Evolutionary conservation across 35 echinoderm and acorn worm species (phyloP), one percentile per base, ranked within the genome.

Genomic region (Lytechinus pictus): DNA sequence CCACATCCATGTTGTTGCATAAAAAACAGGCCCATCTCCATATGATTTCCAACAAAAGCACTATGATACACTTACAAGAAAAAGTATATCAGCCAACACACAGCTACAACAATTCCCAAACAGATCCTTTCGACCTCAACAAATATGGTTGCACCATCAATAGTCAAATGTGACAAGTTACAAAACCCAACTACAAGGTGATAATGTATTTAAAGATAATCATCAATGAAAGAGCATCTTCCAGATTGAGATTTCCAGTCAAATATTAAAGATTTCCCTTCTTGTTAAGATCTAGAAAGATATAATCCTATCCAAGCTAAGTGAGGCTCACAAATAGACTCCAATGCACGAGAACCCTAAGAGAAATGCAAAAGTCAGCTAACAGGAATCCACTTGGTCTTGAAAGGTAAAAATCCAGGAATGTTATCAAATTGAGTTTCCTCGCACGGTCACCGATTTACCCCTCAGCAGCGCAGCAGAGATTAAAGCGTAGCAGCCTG

Each of bases 401-500:
- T 19, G 66, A 79, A 16, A 79, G 66, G 66, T 24, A 79, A 79
- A 79, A 79, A 79, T 24, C 66, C 66, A 79, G 66, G 66, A 79
- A 79, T 79, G 66, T 79, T 79, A 79, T 79, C 66, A 79, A 79
- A 79, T 79, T 79, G 16, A 79, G 66, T 24, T 79, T 79, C 66
- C 66, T 79, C 19, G 6, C 66, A 79, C 16, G 66, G 21, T 24
- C 66, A 79, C 66, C 16, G 21, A 14, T 58, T 58, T n/a, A 24
- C 66, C 66, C 66, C 19, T 79, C 21, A 24, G 66, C 66, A 16
- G n/a, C 19, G 19, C 56, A 58, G 56, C 56, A 24, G 66, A 79
- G 66, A 79, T 79, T 79, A 5, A 7, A 79, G 66, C 19, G 66
- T 24, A 24, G 66, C 66, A 24, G 21, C n/a, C 66, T 79, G 66